A percentile compares a stretch with the other conserved stretches of the same genome.
Evolutionary conservation across 1,140 invertebrate species (phyloP).

Genomic region (Caenorhabditis latens): DNA sequence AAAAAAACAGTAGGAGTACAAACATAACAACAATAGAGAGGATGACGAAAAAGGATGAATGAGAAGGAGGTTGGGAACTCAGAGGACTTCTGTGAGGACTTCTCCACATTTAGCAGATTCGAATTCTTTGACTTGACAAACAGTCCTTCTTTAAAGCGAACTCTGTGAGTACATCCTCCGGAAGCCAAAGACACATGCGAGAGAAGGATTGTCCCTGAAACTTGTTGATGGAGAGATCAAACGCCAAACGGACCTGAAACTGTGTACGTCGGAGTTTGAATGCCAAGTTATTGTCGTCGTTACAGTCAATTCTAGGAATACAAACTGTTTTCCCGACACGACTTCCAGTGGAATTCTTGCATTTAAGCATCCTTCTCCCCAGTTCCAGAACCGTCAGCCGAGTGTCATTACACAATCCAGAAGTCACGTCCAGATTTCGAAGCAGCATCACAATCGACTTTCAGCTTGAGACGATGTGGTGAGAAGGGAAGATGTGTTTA

Average conservation of each 20-base stretch:
- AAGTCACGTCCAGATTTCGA: slow-evolving; percentile 57
- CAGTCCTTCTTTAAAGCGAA: slow-evolving; percentile 42
- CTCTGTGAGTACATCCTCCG: slow-evolving; percentile 71
- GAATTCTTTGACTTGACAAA: background rate
- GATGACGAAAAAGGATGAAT: no score
- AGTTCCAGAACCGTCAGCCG: background rate
- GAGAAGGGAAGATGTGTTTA: slow-evolving; percentile 38
- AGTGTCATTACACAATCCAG: slow-evolving; percentile 64
- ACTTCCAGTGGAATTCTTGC: slow-evolving; percentile 14
- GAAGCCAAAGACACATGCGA: slow-evolving; percentile 76
- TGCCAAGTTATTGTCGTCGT: slow-evolving; percentile 47
- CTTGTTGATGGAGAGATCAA: slow-evolving; percentile 81
- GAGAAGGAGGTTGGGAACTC: no score
- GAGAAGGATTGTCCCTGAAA: slow-evolving; percentile 79
- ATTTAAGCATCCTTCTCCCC: background rate
- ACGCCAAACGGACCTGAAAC: slow-evolving; percentile 79
- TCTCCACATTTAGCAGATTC: background rate
- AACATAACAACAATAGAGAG: no score
- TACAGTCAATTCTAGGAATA: slow-evolving; percentile 64
- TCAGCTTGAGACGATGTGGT: slow-evolving; percentile 59
- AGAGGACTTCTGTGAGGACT: background rate
- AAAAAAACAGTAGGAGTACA: no score
- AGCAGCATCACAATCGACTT: slow-evolving; percentile 58
- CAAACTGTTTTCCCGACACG: slow-evolving; percentile 30
- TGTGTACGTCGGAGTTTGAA: slow-evolving; percentile 71